Percentiles rank a stretch among this genome's conserved stretches.
phyloP scores from a whole-genome alignment of 2,113 vertebrate species.

The Actinemys pallida region DNA sequence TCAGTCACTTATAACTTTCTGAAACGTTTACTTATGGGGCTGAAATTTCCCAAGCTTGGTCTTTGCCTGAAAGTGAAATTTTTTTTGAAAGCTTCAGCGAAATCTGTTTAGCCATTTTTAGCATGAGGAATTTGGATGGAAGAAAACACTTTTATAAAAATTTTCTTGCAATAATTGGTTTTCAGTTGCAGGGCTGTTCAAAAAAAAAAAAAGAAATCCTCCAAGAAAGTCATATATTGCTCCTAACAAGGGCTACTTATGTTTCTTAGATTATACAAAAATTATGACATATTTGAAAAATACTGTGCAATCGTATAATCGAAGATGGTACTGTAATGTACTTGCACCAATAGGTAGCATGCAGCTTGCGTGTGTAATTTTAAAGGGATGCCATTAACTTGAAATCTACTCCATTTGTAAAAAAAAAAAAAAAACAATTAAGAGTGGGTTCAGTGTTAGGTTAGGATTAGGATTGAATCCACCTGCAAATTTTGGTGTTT shows the following conservation, averaged over 20 bases:
- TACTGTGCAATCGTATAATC: neutral
- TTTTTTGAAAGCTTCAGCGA: neutral
- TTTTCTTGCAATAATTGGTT: neutral
- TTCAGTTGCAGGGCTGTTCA: neutral
- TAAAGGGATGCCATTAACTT: neutral
- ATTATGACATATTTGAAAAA: neutral
- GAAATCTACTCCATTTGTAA: neutral
- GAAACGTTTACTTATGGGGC: accelerated
- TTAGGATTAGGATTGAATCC: no score
- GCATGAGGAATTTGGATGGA: neutral
- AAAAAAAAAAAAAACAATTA: neutral
- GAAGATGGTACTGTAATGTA: neutral
- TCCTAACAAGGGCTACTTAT: neutral
- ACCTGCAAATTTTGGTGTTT: no score
- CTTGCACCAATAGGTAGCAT: neutral
- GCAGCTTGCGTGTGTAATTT: neutral
- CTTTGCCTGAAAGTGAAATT: neutral
- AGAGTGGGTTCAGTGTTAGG: neutral
- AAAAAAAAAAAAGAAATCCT: neutral
- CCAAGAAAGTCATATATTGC: neutral
- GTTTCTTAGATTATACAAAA: neutral
- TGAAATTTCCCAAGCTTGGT: neutral
- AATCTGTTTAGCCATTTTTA: neutral
- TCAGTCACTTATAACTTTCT: neutral
- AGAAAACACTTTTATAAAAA: neutral